Conservation (phyloP, 2,888 invertebrate species). For the Cotesia congregata region DNA sequence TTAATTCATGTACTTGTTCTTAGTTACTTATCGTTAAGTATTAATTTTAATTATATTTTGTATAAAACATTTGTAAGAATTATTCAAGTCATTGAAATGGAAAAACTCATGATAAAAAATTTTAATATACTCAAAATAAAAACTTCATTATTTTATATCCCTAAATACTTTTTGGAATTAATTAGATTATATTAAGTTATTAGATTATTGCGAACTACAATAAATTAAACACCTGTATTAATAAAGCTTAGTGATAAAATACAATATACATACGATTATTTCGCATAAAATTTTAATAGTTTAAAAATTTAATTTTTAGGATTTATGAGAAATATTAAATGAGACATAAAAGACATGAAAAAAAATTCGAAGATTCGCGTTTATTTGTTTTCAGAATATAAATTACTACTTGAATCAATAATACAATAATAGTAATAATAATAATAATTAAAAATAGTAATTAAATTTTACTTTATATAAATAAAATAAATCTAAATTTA, state of each 20-base stretch:
- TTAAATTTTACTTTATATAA: not conserved
- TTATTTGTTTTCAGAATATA: conserved; percentile 49
- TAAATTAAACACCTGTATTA: too few relatives aligned
- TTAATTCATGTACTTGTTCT: not conserved
- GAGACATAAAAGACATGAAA: not conserved
- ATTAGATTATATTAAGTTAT: too few relatives aligned
- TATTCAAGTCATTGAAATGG: not conserved
- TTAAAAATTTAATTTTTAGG: too few relatives aligned
- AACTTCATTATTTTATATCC: too few relatives aligned
- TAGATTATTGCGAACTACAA: too few relatives aligned
- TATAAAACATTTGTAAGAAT: not conserved
- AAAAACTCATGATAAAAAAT: not conserved
- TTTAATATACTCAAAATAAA: not conserved
- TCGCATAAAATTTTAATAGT: too few relatives aligned
- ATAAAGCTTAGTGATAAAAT: too few relatives aligned
- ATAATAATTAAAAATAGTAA: conserved; percentile 3
- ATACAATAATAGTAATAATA: conserved; percentile 27
- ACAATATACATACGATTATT: too few relatives aligned
- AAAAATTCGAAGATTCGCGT: conserved; percentile 27
- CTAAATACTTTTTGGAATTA: too few relatives aligned
- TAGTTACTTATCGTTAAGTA: not conserved
- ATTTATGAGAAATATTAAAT: not conserved
- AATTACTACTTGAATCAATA: conserved; percentile 52
- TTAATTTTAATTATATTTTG: not conserved
- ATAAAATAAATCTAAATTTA: conserved; percentile 4